phyloP scores from a whole-genome alignment of 1,140 invertebrate species.

The Ostrea edulis region DNA sequence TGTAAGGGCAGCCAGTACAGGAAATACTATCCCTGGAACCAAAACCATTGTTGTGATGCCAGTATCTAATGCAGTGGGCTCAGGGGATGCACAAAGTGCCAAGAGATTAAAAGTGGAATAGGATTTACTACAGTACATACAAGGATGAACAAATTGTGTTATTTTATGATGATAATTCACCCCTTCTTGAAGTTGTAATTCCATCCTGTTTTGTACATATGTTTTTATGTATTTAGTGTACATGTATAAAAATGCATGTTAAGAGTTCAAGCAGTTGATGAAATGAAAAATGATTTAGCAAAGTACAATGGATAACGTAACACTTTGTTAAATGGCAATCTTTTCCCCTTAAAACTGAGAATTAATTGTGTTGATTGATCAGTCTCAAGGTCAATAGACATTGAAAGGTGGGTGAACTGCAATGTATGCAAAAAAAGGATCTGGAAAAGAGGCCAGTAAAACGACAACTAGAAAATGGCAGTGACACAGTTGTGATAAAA shows the following conservation, averaged over 20 bases:
- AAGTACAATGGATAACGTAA: background rate
- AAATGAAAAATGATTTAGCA: background rate
- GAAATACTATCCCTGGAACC: slow-evolving; percentile 60
- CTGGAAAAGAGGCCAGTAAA: background rate
- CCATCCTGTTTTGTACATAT: slow-evolving; percentile 27
- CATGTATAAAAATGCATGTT: background rate
- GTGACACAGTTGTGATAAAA: slow-evolving; percentile 1
- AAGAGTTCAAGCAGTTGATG: background rate
- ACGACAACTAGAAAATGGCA: background rate
- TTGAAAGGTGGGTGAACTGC: background rate
- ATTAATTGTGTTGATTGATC: background rate
- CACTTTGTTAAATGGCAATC: background rate
- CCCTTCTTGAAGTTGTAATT: slow-evolving; percentile 20
- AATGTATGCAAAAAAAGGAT: background rate
- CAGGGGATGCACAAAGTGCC: slow-evolving; percentile 64
- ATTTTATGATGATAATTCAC: background rate
- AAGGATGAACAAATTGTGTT: background rate
- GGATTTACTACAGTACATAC: background rate
- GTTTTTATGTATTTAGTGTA: slow-evolving; percentile 29
- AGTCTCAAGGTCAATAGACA: background rate
- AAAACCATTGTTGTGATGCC: slow-evolving; percentile 77
- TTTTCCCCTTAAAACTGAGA: background rate
- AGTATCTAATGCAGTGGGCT: slow-evolving; percentile 67
- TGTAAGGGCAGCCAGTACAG: slow-evolving; percentile 66
- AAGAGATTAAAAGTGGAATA: slow-evolving; percentile 75